phyloP scores from a whole-genome alignment of 2,888 invertebrate genomes.

The Drosophila borborema region DNA sequence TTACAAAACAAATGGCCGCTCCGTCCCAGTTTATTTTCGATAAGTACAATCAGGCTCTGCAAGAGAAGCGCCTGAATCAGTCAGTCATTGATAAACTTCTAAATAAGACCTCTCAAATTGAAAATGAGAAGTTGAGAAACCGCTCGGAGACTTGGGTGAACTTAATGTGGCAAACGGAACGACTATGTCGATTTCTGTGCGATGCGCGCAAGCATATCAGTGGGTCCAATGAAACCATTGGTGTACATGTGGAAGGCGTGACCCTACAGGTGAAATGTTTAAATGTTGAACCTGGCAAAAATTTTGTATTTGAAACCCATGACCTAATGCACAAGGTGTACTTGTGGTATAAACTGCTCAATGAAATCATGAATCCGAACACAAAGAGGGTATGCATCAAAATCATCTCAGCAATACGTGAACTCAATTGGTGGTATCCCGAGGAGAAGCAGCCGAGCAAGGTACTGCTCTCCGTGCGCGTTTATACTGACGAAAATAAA shows the following conservation, averaged over 20 bases:
- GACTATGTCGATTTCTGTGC: slow-evolving; percentile 22
- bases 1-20: neutral
- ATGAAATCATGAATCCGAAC: slow-evolving; percentile 23
- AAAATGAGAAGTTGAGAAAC: neutral
- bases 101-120: neutral
- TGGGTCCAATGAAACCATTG: neutral
- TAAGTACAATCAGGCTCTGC: neutral
- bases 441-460: slow-evolving; percentile 54
- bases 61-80: neutral
- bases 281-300: rapidly evolving
- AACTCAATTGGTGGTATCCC: slow-evolving; percentile 67
- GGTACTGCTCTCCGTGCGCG: slow-evolving; percentile 47
- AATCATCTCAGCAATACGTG: slow-evolving; percentile 44
- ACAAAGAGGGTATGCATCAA: slow-evolving; percentile 37
- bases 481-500: neutral
- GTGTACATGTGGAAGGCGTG: neutral
- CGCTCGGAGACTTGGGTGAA: slow-evolving; percentile 45
- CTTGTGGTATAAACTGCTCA: slow-evolving; percentile 21
- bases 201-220: slow-evolving; percentile 13
- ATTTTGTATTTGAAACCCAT: slow-evolving; percentile 17
- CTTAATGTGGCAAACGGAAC: slow-evolving; percentile 48
- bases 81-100: slow-evolving; percentile 4
- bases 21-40: slow-evolving; percentile 48
- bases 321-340: slow-evolving; percentile 49
- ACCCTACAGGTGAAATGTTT: slow-evolving; percentile 32